Evolutionary conservation across 2,797 vertebrate species (phyloP), one percentile per base, ranked within the genome.

Genomic region (Rachycentron canadum): DNA sequence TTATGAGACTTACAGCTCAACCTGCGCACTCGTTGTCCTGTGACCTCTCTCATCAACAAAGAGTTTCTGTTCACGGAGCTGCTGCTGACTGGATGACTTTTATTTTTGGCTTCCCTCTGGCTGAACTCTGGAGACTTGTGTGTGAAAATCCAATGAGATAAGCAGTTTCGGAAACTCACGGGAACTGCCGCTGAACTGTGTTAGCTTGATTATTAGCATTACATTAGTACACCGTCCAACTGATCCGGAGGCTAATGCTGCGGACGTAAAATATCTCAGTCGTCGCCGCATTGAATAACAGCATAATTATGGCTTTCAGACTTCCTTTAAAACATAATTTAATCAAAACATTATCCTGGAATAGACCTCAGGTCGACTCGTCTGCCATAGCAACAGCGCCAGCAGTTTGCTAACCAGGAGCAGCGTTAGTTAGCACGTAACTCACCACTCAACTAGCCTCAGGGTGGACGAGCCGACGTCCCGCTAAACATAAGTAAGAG

Each of bases 201-300:
- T 40, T 3, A 68, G 69, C 57, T 57, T 21, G 2, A 13, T 63
- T 7, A 45, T 56, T 55, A 84, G 77, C 73, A 64, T 70, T 7
- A 8, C 25, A 63, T n/a, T n/a, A n/a, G 72, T 14, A 34, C 19
- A 47, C 23, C 23, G 41, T 36, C 26, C 19, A 26, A 21, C 7
- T 19, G 40, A 55, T 0, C 28, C 30, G 21, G 34, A 1, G 50
- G 45, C 62, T 53, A 63, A 36, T 7, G 3, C 23, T 7, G 9
- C 19, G 12, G 11, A 16, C 5, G 4, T 47, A 3, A 16, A 17
- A 21, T 23, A n/a, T 14, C 9, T 10, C 1, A 32, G 34, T 1
- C 1, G 14, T 32, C 8, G 36, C 19, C 12, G 34, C 30, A 6
- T 8, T 9, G 14, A 19, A 30, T 11, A 32, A 21, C 17, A 72